Conservation (phyloP, 2,797 vertebrate genomes). For the Protosalanx chinensis region DNA sequence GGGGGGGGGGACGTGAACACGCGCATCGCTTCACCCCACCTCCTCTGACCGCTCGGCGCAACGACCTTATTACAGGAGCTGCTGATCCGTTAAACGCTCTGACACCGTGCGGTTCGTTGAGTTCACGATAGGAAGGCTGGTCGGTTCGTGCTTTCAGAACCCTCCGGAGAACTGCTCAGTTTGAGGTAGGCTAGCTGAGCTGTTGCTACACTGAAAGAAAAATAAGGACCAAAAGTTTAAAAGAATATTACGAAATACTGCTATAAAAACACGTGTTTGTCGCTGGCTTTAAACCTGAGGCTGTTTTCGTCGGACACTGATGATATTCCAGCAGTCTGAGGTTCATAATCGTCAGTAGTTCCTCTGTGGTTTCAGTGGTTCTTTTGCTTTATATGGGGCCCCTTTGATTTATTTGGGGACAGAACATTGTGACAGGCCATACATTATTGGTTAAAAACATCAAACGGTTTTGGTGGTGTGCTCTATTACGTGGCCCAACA, state of each 20-base stretch:
- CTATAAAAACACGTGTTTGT: slow-evolving; percentile 37
- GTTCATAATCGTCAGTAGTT: background rate
- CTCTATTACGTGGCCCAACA: background rate
- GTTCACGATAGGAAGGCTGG: slow-evolving; percentile 27
- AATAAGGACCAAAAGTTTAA: too few relatives aligned
- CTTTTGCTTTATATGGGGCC: background rate
- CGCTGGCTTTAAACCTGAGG: background rate
- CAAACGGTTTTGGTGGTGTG: slow-evolving; percentile 10
- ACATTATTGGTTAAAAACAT: slow-evolving; percentile 14
- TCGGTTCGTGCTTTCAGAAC: background rate
- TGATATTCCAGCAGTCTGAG: background rate
- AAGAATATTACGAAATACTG: too few relatives aligned
- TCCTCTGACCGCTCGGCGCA: slow-evolving; percentile 16
- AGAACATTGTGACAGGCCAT: slow-evolving; percentile 3
- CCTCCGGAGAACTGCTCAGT: too few relatives aligned
- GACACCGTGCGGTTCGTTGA: slow-evolving; percentile 17
- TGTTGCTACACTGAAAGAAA: too few relatives aligned
- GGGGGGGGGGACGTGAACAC: background rate
- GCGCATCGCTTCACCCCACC: background rate
- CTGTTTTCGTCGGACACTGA: background rate
- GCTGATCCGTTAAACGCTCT: slow-evolving; percentile 32
- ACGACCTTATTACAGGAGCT: slow-evolving; percentile 31
- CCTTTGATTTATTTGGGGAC: background rate
- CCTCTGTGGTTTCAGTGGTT: background rate
- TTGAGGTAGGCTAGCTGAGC: background rate